Evolutionary conservation across 2,113 vertebrate genomes (phyloP).

Genomic region (Halichoerus grypus): DNA sequence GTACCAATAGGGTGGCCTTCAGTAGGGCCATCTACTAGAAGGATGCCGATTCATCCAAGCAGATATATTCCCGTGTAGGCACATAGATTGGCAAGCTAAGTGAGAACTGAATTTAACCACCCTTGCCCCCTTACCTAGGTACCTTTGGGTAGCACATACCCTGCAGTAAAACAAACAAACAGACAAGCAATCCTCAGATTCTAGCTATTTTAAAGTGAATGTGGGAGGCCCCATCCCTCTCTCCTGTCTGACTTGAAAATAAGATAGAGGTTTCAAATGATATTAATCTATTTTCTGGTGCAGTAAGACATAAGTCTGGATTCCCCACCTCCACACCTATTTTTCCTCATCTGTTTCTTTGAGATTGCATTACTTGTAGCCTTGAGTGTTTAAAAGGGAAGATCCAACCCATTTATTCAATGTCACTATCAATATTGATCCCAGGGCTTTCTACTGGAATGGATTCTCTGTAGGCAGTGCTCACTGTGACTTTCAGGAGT

Average conservation of each 20-base stretch:
- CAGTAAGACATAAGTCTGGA: background rate
- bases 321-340: background rate
- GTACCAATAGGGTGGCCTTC: background rate
- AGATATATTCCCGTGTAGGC: background rate
- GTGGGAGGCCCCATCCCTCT: background rate
- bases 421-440: slow-evolving; percentile 62
- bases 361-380: slow-evolving; percentile 54
- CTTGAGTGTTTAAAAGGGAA: slow-evolving; percentile 69
- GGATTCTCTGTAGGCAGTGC: slow-evolving; percentile 15
- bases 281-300: slow-evolving; percentile 15
- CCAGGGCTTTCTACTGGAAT: background rate
- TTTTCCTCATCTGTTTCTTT: slow-evolving; percentile 30
- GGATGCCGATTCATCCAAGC: background rate
- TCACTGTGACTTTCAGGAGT: slow-evolving; percentile 15
- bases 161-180: background rate
- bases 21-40: background rate
- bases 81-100: background rate
- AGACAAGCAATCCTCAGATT: background rate
- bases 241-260: background rate
- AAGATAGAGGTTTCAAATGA: slow-evolving; percentile 17
- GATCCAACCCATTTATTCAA: slow-evolving; percentile 59
- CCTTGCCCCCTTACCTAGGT: background rate
- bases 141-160: background rate
- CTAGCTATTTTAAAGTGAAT: background rate
- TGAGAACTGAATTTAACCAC: background rate